Evolutionary conservation across 2,888 invertebrate species (phyloP).

Genomic region (Vesta saturnalis): DNA sequence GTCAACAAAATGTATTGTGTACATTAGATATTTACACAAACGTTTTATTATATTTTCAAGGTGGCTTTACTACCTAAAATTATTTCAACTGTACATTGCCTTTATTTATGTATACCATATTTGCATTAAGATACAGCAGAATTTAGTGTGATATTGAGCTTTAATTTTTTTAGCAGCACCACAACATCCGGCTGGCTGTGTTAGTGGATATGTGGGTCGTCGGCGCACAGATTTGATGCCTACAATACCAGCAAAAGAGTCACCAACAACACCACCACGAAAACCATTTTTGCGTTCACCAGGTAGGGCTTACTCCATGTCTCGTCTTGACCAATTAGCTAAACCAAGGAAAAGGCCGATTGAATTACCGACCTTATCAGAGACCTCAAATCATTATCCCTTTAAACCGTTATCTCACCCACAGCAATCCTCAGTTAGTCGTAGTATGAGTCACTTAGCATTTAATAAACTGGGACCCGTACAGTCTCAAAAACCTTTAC

Average conservation of each 20-base stretch:
- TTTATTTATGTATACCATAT: too few relatives aligned
- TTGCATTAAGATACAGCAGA: too few relatives aligned
- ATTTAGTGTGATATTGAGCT: too few relatives aligned
- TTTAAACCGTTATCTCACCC: constrained; percentile 55
- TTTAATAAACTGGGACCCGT: constrained; percentile 61
- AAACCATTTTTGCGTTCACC: constrained; percentile 64
- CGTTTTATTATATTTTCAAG: too few relatives aligned
- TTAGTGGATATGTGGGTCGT: constrained; percentile 77
- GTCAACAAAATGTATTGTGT: too few relatives aligned
- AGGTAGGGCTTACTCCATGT: constrained; percentile 95
- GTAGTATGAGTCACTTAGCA: constrained; percentile 75
- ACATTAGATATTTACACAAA: too few relatives aligned
- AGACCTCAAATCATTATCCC: constrained; percentile 49
- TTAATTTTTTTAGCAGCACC: constrained; percentile 51
- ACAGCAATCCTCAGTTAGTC: constrained; percentile 55
- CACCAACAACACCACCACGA: constrained; percentile 62
- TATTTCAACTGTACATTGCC: too few relatives aligned
- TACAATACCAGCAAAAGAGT: constrained; percentile 81
- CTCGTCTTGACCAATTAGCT: constrained; percentile 87
- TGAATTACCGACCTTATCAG: constrained; percentile 58
- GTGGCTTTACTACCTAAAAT: too few relatives aligned
- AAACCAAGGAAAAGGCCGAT: constrained; percentile 71
- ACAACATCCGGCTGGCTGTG: constrained; percentile 71
- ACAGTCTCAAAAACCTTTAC: constrained; percentile 58
- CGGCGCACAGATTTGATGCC: constrained; percentile 92